phyloP scores from a whole-genome alignment of 1,140 invertebrate species.

The Drosophila teissieri region DNA sequence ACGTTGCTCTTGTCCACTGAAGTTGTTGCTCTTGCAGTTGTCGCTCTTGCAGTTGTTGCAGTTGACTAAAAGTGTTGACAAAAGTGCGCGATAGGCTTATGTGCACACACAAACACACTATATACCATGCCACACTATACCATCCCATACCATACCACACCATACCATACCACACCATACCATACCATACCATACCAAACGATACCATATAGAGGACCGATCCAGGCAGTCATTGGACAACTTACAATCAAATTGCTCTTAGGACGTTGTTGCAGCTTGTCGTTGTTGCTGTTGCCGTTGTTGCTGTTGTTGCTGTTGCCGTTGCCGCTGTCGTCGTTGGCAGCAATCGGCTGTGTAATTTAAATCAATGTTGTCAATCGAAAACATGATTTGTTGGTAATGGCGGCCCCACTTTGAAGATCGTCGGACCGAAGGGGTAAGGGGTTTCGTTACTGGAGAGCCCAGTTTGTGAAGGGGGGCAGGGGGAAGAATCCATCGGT shows the following conservation, averaged over 20 bases:
- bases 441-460: slow-evolving; percentile 25
- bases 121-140: background rate
- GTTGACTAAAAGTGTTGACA: slow-evolving; percentile 81
- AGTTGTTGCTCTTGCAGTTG: slow-evolving; percentile 17
- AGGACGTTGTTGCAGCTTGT: slow-evolving; percentile 53
- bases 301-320: slow-evolving; percentile 47
- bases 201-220: slow-evolving; percentile 47
- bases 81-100: slow-evolving; percentile 77
- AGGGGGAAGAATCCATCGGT: background rate
- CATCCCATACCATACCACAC: background rate
- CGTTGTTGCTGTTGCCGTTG: slow-evolving; percentile 44
- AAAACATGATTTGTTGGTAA: slow-evolving; percentile 84
- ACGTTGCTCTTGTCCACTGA: slow-evolving; percentile 22
- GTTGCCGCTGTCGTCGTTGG: slow-evolving; percentile 59
- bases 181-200: background rate
- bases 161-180: background rate
- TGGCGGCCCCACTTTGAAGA: slow-evolving; percentile 80
- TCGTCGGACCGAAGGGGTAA: slow-evolving; percentile 6
- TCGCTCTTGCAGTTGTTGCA: slow-evolving; percentile 37
- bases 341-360: slow-evolving; percentile 82
- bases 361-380: slow-evolving; percentile 84
- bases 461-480: background rate
- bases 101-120: slow-evolving; percentile 28
- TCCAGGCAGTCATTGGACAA: slow-evolving; percentile 58
- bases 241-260: slow-evolving; percentile 70